Percentiles rank a stretch among this genome's conserved stretches.
Conservation (phyloP, 2,113 vertebrate species). For the Anas platyrhynchos region DNA sequence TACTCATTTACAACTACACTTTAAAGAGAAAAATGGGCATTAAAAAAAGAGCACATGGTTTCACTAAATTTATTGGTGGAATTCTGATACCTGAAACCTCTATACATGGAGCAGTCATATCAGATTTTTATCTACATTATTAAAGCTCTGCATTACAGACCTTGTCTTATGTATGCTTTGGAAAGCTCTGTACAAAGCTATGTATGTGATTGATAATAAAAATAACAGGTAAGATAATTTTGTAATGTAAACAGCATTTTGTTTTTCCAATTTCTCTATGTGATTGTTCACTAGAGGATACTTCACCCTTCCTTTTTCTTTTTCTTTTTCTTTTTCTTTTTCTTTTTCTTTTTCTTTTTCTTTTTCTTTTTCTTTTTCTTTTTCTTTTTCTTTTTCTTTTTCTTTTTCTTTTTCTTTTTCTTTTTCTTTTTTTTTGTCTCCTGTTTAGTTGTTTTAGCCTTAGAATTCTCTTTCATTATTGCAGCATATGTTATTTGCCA, state of each 20-base stretch:
- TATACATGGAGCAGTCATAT: neutral
- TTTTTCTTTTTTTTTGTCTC: neutral
- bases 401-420: neutral
- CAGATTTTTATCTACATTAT: conserved; percentile 17
- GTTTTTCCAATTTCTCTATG: conserved; percentile 17
- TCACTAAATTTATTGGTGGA: conserved; percentile 36
- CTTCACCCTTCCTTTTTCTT: neutral
- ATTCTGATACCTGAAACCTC: conserved; percentile 19
- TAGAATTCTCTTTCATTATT: neutral
- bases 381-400: neutral
- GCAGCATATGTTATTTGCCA: neutral
- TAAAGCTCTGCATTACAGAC: neutral
- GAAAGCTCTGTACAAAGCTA: conserved; percentile 23
- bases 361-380: neutral
- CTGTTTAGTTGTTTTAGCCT: neutral
- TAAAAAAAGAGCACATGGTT: conserved; percentile 52
- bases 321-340: too few relatives aligned
- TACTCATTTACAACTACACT: conserved; percentile 73
- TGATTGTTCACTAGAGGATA: neutral
- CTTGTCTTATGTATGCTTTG: conserved; percentile 20
- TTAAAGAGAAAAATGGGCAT: conserved; percentile 70
- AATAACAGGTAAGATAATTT: conserved; percentile 13
- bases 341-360: neutral
- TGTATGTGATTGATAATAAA: conserved; percentile 30
- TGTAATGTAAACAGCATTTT: conserved; percentile 45